These are phyloP conservation scores for Cherax quadricarinatus DNA, from an alignment of 1,140 invertebrate species.

Conservation along the genomic window DNA sequence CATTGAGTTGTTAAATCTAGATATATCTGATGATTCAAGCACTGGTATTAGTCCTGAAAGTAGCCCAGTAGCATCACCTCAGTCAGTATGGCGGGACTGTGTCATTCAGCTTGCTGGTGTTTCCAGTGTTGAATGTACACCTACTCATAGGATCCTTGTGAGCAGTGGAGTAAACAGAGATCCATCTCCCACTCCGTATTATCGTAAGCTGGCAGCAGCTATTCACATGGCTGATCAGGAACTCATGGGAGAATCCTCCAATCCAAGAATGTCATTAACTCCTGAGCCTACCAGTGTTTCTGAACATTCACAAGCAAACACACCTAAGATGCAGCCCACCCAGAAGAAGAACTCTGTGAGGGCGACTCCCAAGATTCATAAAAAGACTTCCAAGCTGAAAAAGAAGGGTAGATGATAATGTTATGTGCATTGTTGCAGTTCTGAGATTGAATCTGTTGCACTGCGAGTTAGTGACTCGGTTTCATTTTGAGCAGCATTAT, in stretches of 20 bases:
- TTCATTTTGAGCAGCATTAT: neutral
- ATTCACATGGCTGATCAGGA: slow-evolving; percentile 68
- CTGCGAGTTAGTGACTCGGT: neutral
- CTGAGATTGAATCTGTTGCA: neutral
- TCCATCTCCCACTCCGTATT: slow-evolving; percentile 64
- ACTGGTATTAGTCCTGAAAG: slow-evolving; percentile 53
- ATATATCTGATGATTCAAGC: slow-evolving; percentile 68
- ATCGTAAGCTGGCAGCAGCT: slow-evolving; percentile 61
- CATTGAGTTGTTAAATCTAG: neutral
- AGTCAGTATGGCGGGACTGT: slow-evolving; percentile 57
- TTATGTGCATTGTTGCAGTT: neutral
- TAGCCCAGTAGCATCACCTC: slow-evolving; percentile 55
- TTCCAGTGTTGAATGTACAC: slow-evolving; percentile 58
- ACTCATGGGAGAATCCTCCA: slow-evolving; percentile 41
- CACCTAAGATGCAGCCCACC: slow-evolving; percentile 42
- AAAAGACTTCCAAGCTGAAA: slow-evolving; percentile 13
- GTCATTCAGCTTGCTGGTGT: slow-evolving; percentile 35
- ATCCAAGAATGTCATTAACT: slow-evolving; percentile 46
- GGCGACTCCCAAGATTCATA: slow-evolving; percentile 31
- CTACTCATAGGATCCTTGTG: slow-evolving; percentile 26
- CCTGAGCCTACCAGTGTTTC: slow-evolving; percentile 48
- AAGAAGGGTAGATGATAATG: slow-evolving; percentile 53
- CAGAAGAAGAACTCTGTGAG: slow-evolving; percentile 38
- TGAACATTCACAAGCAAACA: slow-evolving; percentile 50
- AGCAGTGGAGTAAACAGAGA: slow-evolving; percentile 15